Conservation (phyloP, 2,888 invertebrate genomes). For the Cataglyphis livida region DNA sequence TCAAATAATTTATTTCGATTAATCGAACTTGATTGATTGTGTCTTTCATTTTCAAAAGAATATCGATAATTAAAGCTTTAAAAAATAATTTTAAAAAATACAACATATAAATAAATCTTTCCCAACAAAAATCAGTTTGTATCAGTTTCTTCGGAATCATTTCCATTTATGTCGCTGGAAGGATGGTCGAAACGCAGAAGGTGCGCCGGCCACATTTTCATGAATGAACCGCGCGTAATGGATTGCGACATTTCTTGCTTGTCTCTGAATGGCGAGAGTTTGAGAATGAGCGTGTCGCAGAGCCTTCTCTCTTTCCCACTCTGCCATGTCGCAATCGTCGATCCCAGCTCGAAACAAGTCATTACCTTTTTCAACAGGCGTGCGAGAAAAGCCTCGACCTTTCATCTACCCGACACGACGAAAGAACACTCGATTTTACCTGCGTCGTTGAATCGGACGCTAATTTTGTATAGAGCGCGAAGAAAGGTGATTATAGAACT, state of each 20-base stretch:
- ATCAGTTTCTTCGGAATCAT: neutral
- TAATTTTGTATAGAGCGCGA: conserved; percentile 44
- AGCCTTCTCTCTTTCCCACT: conserved; percentile 32
- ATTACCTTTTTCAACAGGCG: conserved; percentile 42
- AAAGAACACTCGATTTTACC: conserved; percentile 37
- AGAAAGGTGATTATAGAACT: neutral
- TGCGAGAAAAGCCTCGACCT: conserved; percentile 29
- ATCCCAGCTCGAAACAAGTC: conserved; percentile 42
- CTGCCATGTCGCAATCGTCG: conserved; percentile 60
- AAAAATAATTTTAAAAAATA: neutral
- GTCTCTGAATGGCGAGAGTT: conserved; percentile 70
- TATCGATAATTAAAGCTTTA: neutral
- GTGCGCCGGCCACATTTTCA: conserved; percentile 61
- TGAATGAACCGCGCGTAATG: conserved; percentile 65
- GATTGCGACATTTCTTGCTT: conserved; percentile 64
- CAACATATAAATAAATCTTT: neutral
- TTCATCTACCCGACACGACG: conserved; percentile 25
- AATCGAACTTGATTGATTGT: neutral
- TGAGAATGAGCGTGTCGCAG: conserved; percentile 69
- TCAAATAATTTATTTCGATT: neutral
- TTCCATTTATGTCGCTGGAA: conserved; percentile 31
- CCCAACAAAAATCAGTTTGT: neutral
- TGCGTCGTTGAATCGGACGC: conserved; percentile 26
- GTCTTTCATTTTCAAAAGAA: neutral
- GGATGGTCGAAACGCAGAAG: conserved; percentile 21